A percentile compares a stretch with the other conserved stretches of the same genome.
phyloP scores from a whole-genome alignment of 2,888 invertebrate genomes.

The Cephus spinipes region DNA sequence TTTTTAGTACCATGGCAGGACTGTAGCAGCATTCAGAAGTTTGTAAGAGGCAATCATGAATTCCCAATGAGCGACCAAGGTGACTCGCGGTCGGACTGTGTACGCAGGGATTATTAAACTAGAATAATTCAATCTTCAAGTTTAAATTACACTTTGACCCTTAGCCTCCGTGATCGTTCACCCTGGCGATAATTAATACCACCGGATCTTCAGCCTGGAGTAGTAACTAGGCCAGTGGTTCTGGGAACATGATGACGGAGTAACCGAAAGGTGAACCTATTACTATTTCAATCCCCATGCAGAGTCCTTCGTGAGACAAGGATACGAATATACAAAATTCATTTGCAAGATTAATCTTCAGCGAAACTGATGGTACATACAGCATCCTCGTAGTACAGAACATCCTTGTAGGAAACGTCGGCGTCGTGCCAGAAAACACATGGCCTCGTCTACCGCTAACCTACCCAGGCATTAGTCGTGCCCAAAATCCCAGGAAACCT shows the following conservation, averaged over 20 bases:
- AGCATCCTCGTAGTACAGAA: constrained; percentile 21
- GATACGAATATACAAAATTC: constrained; percentile 29
- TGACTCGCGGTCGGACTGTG: background rate
- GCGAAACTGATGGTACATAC: constrained; percentile 30
- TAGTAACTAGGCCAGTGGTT: background rate
- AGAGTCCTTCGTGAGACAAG: background rate
- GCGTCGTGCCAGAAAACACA: constrained; percentile 38
- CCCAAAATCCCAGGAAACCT: constrained; percentile 1
- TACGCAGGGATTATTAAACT: background rate
- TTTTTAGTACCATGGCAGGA: background rate
- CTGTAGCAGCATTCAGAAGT: background rate
- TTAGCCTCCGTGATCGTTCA: background rate
- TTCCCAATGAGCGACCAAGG: background rate
- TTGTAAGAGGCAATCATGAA: background rate
- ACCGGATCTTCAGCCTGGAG: background rate
- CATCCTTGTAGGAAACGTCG: constrained; percentile 26
- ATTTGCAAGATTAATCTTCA: constrained; percentile 44
- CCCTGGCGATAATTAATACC: background rate
- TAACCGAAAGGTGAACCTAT: background rate
- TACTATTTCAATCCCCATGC: background rate
- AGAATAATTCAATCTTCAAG: background rate
- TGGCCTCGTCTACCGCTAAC: constrained; percentile 4
- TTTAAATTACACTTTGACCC: background rate
- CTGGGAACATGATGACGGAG: background rate
- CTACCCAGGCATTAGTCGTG: background rate